Evolutionary conservation across 2,797 vertebrate genomes (phyloP).

Genomic region (Dallia pectoralis): DNA sequence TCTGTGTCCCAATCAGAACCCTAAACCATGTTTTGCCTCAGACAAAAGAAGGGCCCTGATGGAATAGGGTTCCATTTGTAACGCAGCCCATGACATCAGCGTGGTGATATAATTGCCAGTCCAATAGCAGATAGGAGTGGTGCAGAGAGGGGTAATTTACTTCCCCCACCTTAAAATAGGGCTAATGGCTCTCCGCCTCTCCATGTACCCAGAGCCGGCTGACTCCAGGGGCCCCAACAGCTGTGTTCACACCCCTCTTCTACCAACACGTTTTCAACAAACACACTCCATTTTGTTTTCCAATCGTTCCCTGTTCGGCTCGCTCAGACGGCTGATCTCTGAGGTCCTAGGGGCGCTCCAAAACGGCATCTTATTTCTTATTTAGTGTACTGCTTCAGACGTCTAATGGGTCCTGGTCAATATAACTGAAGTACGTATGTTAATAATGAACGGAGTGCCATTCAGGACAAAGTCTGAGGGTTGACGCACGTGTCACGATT

Average conservation of each 20-base stretch:
- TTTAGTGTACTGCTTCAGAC: not conserved
- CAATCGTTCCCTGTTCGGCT: not conserved
- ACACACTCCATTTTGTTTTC: not conserved
- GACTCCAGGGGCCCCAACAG: not conserved
- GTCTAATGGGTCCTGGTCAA: not conserved
- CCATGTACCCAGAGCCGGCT: not conserved
- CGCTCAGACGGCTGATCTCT: not conserved
- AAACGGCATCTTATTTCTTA: not conserved
- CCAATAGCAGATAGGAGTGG: not conserved
- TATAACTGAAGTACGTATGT: not conserved
- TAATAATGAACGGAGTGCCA: not conserved
- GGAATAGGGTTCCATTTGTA: not conserved
- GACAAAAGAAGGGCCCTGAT: not conserved
- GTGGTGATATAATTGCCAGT: not conserved
- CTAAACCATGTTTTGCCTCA: not conserved
- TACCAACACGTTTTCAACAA: not conserved
- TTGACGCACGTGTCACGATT: not conserved
- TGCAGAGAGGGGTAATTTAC: slow-evolving; percentile 1
- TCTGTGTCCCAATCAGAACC: not conserved
- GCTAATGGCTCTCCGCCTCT: not conserved
- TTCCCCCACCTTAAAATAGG: slow-evolving; percentile 5
- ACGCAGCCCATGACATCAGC: not conserved
- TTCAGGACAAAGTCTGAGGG: not conserved
- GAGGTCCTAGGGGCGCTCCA: not conserved
- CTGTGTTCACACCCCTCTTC: slow-evolving; percentile 2